Evolutionary conservation across 2,888 invertebrate species (phyloP).

Genomic region (Ischnus inquisitorius): DNA sequence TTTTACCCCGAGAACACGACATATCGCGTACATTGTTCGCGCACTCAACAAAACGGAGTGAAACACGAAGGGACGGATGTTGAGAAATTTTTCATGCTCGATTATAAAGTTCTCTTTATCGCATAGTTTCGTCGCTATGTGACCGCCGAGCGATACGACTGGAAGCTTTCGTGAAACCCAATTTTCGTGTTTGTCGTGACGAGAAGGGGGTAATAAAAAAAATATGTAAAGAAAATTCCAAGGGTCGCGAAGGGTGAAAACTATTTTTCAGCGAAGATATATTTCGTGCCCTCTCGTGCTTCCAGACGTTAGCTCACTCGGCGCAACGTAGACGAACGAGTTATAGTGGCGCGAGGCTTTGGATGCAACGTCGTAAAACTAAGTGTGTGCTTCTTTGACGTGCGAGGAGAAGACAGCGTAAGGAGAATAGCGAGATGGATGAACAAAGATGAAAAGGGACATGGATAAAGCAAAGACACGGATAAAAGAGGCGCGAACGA

Average conservation of each 20-base stretch:
- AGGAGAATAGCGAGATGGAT: not conserved
- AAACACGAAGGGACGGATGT: not conserved
- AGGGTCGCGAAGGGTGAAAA: too few relatives aligned
- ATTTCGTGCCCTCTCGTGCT: not conserved
- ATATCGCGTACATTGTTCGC: not conserved
- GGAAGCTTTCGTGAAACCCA: not conserved
- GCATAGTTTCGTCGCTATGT: not conserved
- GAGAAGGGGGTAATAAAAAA: not conserved
- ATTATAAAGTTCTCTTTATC: not conserved
- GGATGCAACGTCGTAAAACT: not conserved
- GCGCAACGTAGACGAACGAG: slow-evolving; percentile 4
- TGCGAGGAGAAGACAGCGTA: not conserved
- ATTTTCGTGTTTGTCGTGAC: not conserved
- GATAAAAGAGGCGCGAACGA: slow-evolving; percentile 28
- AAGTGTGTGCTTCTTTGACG: not conserved
- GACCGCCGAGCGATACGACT: not conserved
- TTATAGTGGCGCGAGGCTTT: not conserved
- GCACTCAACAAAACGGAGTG: not conserved
- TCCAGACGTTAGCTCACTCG: slow-evolving; percentile 6
- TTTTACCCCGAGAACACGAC: not conserved
- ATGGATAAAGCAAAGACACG: slow-evolving; percentile 4
- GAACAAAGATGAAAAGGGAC: slow-evolving; percentile 7
- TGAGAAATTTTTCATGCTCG: not conserved
- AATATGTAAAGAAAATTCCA: not conserved
- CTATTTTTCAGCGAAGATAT: not conserved